Evolutionary conservation across 2,113 vertebrate species (phyloP).

Genomic region (Aix galericulata): DNA sequence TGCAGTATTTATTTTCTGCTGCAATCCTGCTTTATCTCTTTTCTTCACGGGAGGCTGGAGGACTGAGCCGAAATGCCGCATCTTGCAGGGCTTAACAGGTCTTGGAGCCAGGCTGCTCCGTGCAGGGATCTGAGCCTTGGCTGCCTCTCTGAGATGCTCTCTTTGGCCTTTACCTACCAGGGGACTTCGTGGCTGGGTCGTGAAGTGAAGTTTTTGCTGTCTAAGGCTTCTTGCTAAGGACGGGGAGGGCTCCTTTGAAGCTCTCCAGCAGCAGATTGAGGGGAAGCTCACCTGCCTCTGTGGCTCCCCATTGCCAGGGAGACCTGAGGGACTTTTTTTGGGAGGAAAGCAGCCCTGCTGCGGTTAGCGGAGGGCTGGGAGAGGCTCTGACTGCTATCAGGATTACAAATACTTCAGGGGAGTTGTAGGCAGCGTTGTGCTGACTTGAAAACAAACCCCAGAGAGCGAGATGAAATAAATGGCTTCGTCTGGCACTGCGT

Average conservation of each 20-base stretch:
- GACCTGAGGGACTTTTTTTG: not conserved
- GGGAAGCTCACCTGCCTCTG: not conserved
- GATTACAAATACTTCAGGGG: slow-evolving; percentile 31
- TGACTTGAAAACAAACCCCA: slow-evolving; percentile 56
- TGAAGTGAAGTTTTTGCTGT: not conserved
- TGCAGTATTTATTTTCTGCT: not conserved
- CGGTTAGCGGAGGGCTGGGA: not conserved
- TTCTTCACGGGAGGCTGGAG: not conserved
- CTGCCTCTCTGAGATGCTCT: not conserved
- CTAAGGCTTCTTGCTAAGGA: not conserved
- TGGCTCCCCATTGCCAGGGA: accelerated
- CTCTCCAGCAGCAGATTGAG: not conserved
- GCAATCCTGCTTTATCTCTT: not conserved
- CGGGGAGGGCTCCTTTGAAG: not conserved
- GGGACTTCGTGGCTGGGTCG: not conserved
- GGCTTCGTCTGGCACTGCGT: slow-evolving; percentile 51
- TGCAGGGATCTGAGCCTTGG: not conserved
- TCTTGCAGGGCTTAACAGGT: not conserved
- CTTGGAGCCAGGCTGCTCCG: not conserved
- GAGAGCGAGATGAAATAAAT: slow-evolving; percentile 65
- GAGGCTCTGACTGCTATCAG: not conserved
- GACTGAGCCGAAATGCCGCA: not conserved
- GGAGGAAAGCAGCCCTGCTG: not conserved
- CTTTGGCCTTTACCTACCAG: not conserved
- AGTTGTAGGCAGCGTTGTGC: not conserved